Percentiles rank a stretch among this genome's conserved stretches.
These are phyloP conservation scores for Bubalus kerabau DNA, from an alignment of 2,113 vertebrate species.

Conservation along the genomic window DNA sequence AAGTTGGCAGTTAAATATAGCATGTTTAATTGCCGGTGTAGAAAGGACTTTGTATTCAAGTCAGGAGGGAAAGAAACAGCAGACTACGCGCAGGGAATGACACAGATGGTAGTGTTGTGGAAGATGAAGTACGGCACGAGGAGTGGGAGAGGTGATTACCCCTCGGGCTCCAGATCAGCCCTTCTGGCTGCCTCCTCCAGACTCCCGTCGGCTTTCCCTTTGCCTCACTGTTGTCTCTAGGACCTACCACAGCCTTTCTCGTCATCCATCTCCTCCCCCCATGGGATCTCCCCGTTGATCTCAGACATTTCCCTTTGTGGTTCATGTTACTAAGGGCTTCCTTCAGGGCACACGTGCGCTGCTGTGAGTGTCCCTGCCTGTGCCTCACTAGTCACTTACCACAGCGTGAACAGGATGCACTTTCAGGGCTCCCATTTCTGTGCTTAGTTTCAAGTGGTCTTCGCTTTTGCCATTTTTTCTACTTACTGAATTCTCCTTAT, in stretches of 20 bases:
- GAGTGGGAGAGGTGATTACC: no score
- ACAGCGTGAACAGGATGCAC: rapidly evolving
- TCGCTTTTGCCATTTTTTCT: neutral
- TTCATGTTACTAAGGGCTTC: no score
- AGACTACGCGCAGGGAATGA: rapidly evolving
- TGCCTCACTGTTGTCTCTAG: neutral
- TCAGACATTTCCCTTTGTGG: neutral
- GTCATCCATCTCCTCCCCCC: rapidly evolving
- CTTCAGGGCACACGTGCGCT: no score
- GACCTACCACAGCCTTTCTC: no score
- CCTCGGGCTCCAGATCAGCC: neutral
- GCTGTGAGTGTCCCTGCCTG: neutral
- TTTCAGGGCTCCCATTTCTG: neutral
- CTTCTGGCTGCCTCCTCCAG: neutral
- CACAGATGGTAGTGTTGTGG: neutral
- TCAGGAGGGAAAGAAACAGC: neutral
- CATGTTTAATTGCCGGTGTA: neutral
- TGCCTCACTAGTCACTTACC: neutral
- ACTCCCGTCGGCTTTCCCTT: neutral
- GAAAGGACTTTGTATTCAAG: neutral
- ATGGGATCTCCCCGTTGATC: neutral
- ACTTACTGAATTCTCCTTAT: neutral
- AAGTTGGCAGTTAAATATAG: neutral
- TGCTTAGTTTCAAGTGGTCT: neutral
- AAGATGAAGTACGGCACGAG: neutral